Evolutionary conservation across 2,113 vertebrate genomes (phyloP), one percentile per base, ranked within the genome.

Genomic region (Oncorhynchus keta): DNA sequence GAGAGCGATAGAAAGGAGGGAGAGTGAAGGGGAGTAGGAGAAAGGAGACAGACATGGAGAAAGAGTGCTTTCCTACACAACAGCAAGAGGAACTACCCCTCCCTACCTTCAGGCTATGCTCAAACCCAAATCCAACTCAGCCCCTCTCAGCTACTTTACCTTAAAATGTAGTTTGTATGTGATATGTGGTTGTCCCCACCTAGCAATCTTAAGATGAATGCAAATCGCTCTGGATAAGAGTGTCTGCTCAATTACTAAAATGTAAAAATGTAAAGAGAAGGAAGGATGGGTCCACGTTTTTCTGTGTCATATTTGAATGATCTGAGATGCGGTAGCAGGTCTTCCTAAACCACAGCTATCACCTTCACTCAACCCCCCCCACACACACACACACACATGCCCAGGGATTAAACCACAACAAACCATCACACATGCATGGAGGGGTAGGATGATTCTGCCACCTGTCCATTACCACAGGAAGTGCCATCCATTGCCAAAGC

Each of bases 341-440:
- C 72, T 76, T 49, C 65, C 70, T 79, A 49, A 71, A 68, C 77
- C 82, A 51, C 75, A 73, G 82, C 87, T 81, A 71, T 85, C 86
- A 78, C 70, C 26, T 76, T 80, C 73, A 69, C 75, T 85, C 77
- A 77, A 75, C 30, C 65, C 64, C 39, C 2, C 39, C 81, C 69
- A 82, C 66, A 78, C 28, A 67, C 61, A 78, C 70, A 75, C 80
- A 79, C n/a, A 84, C 72, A 77, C 75, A 28, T 2, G 28, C 28
- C 28, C 28, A 18, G 14, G 16, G 32, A 72, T 72, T 80, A 73
- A 79, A 84, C 81, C 12, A 9, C 3, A 9, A 62, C 73, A 68
- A 14, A 67, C n/a, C 75, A 62, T 35, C 48, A 59, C 55, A 76
- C 51, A 62, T 3, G 26, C 9, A 45, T 8, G 8, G 39, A 9